These are phyloP conservation scores for Steinernema carpocapsae DNA, from an alignment of 2,888 invertebrate species.

Conservation along the genomic window DNA sequence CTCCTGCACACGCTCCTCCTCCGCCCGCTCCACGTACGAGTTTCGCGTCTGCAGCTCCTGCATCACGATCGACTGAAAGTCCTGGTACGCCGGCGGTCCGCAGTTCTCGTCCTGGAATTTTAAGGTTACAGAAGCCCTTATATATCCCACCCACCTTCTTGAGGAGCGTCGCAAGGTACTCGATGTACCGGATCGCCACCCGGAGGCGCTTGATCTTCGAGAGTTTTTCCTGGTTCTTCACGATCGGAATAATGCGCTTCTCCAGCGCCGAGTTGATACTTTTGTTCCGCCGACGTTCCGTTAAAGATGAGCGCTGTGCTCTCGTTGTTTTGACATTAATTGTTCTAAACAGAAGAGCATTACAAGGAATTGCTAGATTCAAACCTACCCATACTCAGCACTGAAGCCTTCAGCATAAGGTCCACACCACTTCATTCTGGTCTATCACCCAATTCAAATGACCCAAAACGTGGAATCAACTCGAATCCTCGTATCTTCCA, in stretches of 20 bases:
- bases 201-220: conserved; percentile 20
- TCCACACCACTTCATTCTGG: too few relatives aligned
- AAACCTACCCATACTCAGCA: too few relatives aligned
- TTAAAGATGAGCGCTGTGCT: not conserved
- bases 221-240: not conserved
- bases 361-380: too few relatives aligned
- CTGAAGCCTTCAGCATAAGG: too few relatives aligned
- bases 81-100: not conserved
- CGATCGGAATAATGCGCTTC: not conserved
- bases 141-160: not conserved
- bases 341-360: too few relatives aligned
- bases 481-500: too few relatives aligned
- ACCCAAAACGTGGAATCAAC: too few relatives aligned
- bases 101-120: conserved; percentile 19
- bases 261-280: not conserved
- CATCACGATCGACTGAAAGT: conserved; percentile 7
- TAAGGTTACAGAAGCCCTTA: not conserved
- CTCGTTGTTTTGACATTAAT: too few relatives aligned
- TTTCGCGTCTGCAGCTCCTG: conserved; percentile 24
- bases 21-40: conserved; percentile 25
- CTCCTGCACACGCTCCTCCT: conserved; percentile 8
- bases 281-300: not conserved
- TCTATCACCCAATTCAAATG: too few relatives aligned
- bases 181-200: conserved; percentile 18
- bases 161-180: not conserved